phyloP scores from a whole-genome alignment of 2,888 invertebrate species.

The Carpatolechia fugitivella region DNA sequence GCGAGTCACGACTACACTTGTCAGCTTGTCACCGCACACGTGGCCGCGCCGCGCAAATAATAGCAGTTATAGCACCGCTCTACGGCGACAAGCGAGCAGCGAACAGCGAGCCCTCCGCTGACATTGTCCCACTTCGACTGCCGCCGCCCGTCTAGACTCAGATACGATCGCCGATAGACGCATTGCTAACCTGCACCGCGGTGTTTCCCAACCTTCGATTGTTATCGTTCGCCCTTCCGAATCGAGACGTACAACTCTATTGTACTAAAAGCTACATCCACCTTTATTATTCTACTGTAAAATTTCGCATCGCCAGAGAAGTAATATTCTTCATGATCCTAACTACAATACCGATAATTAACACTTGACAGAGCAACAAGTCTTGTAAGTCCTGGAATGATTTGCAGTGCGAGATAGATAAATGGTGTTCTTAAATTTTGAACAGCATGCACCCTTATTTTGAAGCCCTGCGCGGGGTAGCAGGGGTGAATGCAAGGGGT shows the following conservation, averaged over 20 bases:
- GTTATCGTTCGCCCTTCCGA: constrained; percentile 20
- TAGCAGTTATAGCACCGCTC: constrained; percentile 63
- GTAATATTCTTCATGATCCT: neutral
- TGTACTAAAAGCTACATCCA: neutral
- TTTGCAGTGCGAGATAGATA: constrained; percentile 20
- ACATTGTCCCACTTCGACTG: constrained; percentile 30
- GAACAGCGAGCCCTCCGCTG: constrained; percentile 6
- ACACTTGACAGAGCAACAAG: neutral
- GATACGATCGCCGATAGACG: constrained; percentile 59
- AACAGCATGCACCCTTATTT: constrained; percentile 62
- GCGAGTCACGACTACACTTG: constrained; percentile 43
- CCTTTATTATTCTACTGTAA: neutral
- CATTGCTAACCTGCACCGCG: constrained; percentile 39
- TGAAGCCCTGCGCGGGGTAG: constrained; percentile 58
- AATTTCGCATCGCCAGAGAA: neutral
- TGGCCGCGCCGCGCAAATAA: constrained; percentile 76
- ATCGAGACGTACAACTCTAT: constrained; percentile 10
- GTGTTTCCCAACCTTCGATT: constrained; percentile 37
- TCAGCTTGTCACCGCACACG: constrained; percentile 68
- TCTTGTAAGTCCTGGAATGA: constrained; percentile 27
- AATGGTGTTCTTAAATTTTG: constrained; percentile 53
- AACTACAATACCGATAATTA: neutral
- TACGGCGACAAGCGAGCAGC: constrained; percentile 29
- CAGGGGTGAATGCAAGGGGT: constrained; percentile 71
- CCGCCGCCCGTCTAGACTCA: constrained; percentile 64